Evolutionary conservation across 2,888 invertebrate species (phyloP).

Genomic region (Lampropteryx suffumata): DNA sequence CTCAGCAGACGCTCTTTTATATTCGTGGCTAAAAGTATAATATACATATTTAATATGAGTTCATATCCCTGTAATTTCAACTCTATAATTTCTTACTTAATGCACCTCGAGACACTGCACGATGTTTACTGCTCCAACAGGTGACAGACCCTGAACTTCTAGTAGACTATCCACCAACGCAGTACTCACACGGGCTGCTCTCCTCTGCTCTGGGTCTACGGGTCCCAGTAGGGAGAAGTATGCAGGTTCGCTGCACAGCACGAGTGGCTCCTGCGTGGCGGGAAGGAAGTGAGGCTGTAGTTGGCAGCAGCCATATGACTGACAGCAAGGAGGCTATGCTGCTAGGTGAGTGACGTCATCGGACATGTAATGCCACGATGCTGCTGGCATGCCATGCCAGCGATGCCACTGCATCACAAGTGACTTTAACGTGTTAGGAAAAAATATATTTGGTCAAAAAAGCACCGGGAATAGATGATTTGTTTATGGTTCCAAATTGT

Average conservation of each 20-base stretch:
- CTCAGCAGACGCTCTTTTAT: too few species aligned
- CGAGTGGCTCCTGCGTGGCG: conserved; percentile 74
- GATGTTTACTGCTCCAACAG: conserved; percentile 41
- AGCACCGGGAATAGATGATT: too few species aligned
- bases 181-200: conserved; percentile 68
- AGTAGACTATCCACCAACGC: conserved; percentile 70
- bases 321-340: conserved; percentile 78
- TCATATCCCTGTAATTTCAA: too few species aligned
- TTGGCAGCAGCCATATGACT: conserved; percentile 70
- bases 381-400: too few species aligned
- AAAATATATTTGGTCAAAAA: too few species aligned
- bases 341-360: conserved; percentile 54
- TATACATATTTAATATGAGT: too few species aligned
- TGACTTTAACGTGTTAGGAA: too few species aligned
- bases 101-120: too few species aligned
- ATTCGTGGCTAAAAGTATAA: too few species aligned
- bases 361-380: background rate
- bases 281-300: conserved; percentile 75
- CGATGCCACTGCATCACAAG: too few species aligned
- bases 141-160: conserved; percentile 66
- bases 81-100: too few species aligned
- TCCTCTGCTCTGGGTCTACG: conserved; percentile 69
- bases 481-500: too few species aligned
- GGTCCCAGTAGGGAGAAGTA: conserved; percentile 65
- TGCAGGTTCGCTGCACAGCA: conserved; percentile 73